A percentile compares a stretch with the other conserved stretches of the same genome.
Conservation (phyloP, 2,888 invertebrate genomes). For the Tanytarsus gracilentus region DNA sequence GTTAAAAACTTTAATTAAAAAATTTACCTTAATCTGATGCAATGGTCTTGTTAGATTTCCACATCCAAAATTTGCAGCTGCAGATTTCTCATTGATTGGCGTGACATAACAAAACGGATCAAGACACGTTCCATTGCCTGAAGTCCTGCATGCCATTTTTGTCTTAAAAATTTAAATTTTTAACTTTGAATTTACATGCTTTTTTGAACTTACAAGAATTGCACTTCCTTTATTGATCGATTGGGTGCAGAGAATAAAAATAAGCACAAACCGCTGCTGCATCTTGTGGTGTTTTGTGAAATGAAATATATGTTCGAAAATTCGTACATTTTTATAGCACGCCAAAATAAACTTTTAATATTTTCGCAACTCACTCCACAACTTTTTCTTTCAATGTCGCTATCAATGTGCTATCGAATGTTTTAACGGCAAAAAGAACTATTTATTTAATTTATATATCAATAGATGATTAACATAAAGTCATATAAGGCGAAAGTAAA, state of each 20-base stretch:
- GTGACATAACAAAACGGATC: constrained; percentile 8
- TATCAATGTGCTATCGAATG: too few species aligned
- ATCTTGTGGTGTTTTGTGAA: too few species aligned
- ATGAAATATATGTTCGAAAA: background rate
- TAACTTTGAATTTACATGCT: too few species aligned
- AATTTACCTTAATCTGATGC: background rate
- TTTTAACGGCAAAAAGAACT: too few species aligned
- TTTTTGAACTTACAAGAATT: background rate
- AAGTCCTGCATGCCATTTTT: constrained; percentile 1
- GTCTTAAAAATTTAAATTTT: background rate
- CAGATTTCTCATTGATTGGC: background rate
- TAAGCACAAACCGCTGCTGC: too few species aligned
- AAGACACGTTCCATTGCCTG: constrained; percentile 9
- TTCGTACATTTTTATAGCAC: background rate
- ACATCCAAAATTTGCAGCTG: constrained; percentile 12
- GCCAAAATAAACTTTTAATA: background rate
- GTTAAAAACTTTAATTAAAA: background rate
- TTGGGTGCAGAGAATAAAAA: background rate
- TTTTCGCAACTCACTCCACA: too few species aligned
- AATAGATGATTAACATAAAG: too few species aligned
- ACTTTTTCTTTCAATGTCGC: too few species aligned
- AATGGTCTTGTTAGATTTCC: constrained; percentile 5
- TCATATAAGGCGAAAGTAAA: too few species aligned
- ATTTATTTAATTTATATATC: too few species aligned
- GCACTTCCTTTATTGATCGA: background rate